phyloP scores from a whole-genome alignment of 2,888 invertebrate genomes.

The Boloria euphrosyne region DNA sequence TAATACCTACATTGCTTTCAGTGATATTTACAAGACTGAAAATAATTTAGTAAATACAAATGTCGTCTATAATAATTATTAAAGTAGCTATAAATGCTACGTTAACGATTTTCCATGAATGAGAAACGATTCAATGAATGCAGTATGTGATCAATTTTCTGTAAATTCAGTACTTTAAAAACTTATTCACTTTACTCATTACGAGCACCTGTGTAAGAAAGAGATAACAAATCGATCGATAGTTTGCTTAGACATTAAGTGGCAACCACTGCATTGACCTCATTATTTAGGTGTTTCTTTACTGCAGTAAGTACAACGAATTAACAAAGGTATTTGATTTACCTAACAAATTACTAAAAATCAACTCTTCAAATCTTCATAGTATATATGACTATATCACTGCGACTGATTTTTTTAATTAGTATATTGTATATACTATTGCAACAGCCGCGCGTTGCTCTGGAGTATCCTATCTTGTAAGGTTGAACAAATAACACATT shows the following conservation, averaged over 20 bases:
- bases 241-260: constrained; percentile 77
- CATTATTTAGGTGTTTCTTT: constrained; percentile 73
- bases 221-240: constrained; percentile 78
- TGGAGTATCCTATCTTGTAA: too few species aligned
- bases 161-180: constrained; percentile 35
- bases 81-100: constrained; percentile 1
- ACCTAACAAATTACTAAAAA: constrained; percentile 1
- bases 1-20: constrained; percentile 20
- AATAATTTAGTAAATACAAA: not conserved
- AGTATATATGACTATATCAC: too few species aligned
- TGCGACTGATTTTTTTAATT: too few species aligned
- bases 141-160: constrained; percentile 18
- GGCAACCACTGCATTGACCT: constrained; percentile 79
- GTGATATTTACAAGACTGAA: constrained; percentile 5
- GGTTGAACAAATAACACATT: too few species aligned
- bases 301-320: constrained; percentile 52
- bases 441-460: too few species aligned
- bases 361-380: too few species aligned
- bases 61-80: not conserved
- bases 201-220: constrained; percentile 65
- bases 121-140: constrained; percentile 30
- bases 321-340: constrained; percentile 21
- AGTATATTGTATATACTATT: too few species aligned
- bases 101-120: constrained; percentile 9
- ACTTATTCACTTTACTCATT: constrained; percentile 33